Evolutionary conservation across 1,140 invertebrate species (phyloP), one percentile per base, ranked within the genome.

Genomic region (Stegodyphus mimosarum): DNA sequence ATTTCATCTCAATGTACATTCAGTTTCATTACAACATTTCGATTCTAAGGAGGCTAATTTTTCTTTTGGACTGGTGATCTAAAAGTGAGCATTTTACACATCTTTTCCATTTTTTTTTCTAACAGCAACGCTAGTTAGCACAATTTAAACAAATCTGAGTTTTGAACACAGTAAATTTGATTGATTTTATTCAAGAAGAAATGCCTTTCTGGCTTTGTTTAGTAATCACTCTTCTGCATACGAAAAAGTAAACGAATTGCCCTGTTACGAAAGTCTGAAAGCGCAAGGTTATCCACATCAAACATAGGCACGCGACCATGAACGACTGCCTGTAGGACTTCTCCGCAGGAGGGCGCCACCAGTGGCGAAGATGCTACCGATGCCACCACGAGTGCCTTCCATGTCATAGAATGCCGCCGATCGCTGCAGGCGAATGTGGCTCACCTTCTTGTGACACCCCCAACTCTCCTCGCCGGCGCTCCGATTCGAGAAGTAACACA

Each of bases 351-450:
- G 64, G 76, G 76, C 76, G 76, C 76, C 64, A 69, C 76, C 18
- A 17, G 63, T 49, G 64, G 33, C 11, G 15, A 51, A 69, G 76
- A 78, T 78, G 76, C 76, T 78, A 78, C 76, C 76, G 17, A 78
- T 67, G 64, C 76, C 63, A 69, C 69, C 69, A 49, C 64, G 7
- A 18, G 51, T 50, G 15, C 76, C 69, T 78, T 74, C 60, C 60
- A 69, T 78, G 76, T 67, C 64, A 78, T n/a, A 78, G 76, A 69
- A 78, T 78, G 76, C 76, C 76, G 76, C 76, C 64, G 76, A 78
- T 78, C 63, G 76, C 76, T 78, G 76, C 64, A 78, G 76, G 76
- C 76, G 49, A 78, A 63, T 78, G 48, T 11, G 18, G 53, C 48
- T 49, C 50, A 48, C n/a, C 64, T 67, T 50, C 64, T 17, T 64